Base-by-base conservation (phyloP, 1,140 invertebrate genomes). In the Halotydeus destructor region DNA sequence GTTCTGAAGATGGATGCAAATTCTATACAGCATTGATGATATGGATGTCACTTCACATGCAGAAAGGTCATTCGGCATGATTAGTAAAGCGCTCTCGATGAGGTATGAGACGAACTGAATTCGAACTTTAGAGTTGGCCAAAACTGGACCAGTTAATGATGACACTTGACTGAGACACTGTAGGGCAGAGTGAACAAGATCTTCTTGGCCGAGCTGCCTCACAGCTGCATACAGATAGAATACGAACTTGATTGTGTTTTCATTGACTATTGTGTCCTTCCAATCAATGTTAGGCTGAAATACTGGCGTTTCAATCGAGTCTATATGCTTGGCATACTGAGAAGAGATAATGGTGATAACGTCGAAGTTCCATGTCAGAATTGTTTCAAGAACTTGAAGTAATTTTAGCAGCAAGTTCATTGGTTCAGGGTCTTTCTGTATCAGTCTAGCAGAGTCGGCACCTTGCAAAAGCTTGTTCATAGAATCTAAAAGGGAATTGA, bases 141-240 rank as follows among this genome's bases (percentile, higher is more conserved):
- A 58, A 6, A 81, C 64, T 8, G 60, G 54, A 3, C 78, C 79
- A 62, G 73, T 76, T n/a, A 88, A 58, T 22, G 72, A 71, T 0
- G 75, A 70, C 26, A 88, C 61, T 55, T 86, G 82, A 9, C 77
- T 71, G 19, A 88, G 61, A 61, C 81, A 84, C 42, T 69, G 75
- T 16, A 83, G 57, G 8, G 76, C 74, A 49, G 76, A 72, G 58
- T 78, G 75, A 27, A 72, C 67, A 47, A 85, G 61, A 31, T 76
- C 70, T 9, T 76, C 70, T 23, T 69, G 67, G 30, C 80, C 63
- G 8, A 83, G 70, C 65, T 80, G 77, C 68, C 75, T 74, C 58
- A 50, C 5, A 34, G 11, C 14, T 38, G 39, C 16, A 56, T 57
- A 59, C 55, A 70, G 68, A 52, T 66, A 72, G 56, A 84, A 85